phyloP scores from a whole-genome alignment of 2,888 invertebrate species.

The Dynastes maya region DNA sequence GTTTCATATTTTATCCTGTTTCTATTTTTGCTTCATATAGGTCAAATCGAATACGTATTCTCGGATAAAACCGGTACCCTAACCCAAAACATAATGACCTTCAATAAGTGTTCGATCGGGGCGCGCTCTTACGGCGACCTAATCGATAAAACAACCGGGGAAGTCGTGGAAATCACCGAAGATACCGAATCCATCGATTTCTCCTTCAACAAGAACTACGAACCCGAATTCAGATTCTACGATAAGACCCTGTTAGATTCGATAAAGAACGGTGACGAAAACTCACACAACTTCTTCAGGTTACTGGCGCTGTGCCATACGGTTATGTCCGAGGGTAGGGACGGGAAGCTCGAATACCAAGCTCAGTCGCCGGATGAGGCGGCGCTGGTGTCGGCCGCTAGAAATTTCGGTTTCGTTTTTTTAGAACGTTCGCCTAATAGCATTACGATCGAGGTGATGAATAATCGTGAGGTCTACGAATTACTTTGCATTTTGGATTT shows the following conservation, averaged over 20 bases:
- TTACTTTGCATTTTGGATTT: conserved; percentile 98
- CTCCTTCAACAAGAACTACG: conserved; percentile 94
- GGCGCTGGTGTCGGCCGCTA: conserved; percentile 96
- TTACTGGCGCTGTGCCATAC: conserved; percentile 97
- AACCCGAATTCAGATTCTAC: conserved; percentile 95
- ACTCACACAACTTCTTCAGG: conserved; percentile 91
- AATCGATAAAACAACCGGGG: conserved; percentile 89
- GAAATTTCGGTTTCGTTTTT: conserved; percentile 99
- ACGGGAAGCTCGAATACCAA: conserved; percentile 87
- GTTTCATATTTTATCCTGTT: background rate
- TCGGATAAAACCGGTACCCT: conserved; percentile 99
- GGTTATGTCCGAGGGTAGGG: conserved; percentile 96
- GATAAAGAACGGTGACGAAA: conserved; percentile 81
- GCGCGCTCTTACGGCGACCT: conserved; percentile 94
- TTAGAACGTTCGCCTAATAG: conserved; percentile 93
- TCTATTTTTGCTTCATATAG: conserved; percentile 63
- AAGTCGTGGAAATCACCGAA: conserved; percentile 89
- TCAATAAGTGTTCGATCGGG: conserved; percentile 98
- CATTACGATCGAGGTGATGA: conserved; percentile 93
- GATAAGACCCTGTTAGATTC: conserved; percentile 89
- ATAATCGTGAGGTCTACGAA: conserved; percentile 90
- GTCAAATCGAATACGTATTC: conserved; percentile 99
- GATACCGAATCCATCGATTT: conserved; percentile 89
- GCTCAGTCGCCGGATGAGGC: conserved; percentile 99
- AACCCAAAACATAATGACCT: conserved; percentile 99